Base-by-base conservation (phyloP, 2,797 vertebrate genomes). In the Acanthurus tractus region DNA sequence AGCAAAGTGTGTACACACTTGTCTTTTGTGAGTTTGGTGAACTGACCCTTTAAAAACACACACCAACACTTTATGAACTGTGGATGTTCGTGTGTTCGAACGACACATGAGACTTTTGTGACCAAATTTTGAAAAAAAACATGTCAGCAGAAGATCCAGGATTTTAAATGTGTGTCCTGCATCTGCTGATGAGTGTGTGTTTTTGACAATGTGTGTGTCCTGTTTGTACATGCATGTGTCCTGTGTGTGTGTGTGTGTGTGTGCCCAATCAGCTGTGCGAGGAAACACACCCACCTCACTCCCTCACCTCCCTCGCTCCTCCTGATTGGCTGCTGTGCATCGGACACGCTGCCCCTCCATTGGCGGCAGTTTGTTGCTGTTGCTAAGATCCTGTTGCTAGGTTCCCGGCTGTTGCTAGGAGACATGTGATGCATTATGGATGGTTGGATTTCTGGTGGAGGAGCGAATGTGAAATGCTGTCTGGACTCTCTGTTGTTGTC, bases 341-440 rank as follows among this genome's bases (percentile, higher is more conserved):
- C 70, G 80, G 90, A 57, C 86, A 86, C 52, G 0, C 25, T 0
- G 71, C 22, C 2, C 46, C 44, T n/a, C 62, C 70, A 95, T 95
- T 96, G 95, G 95, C 75, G 57, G 77, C 42, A 49, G 81, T 87
- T 86, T 86, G 94, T 84, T 84, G 84, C 94, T 82, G 96, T 97
- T 97, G 96, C 96, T 93, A 96, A 81, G 96, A 93, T 93, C 90
- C 92, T 83, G 96, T 97, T 97, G 97, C 96, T 96, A 97, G 88
- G 96, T 89, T 91, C 89, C 76, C 55, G 45, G 90, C 92, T 87
- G 95, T 95, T 94, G 61, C 94, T 94, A 93, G 95, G 96, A 95
- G 93, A 94, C 95, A 73, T 81, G 93, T 86, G 76, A 96, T 97
- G 96, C 96, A 97, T 97, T 96, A 97, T 97, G 96, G 96, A 96